Base-by-base conservation (phyloP, 2,113 vertebrate genomes). In the Notiomystis cincta region DNA sequence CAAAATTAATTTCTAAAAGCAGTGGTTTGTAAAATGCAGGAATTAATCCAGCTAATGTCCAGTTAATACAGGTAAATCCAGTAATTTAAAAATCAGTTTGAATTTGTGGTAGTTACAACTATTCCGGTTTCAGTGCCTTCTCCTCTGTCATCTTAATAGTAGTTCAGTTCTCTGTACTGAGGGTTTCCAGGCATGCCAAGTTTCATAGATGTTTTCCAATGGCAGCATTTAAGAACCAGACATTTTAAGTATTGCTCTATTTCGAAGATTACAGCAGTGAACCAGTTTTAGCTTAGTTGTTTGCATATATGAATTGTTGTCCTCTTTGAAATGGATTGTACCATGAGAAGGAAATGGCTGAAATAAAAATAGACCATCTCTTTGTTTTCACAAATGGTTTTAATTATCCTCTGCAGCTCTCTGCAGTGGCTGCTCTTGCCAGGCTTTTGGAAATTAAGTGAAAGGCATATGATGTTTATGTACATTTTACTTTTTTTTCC, bases 371-470 rank as follows among this genome's bases (percentile, higher is more conserved):
- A 96, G 87, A 40, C 47, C 15, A 27, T 87, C 48, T 80, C 85
- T 94, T 93, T 96, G 92, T 97, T 93, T 95, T 78, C 89, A 78
- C 79, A 96, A 92, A 94, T 89, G 92, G 85, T 67, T 95, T 90
- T 78, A 83, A 95, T 96, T 95, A 82, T 73, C 88, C 89, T 2
- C 1, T 65, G 88, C 71, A 89, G 82, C 88, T 77, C 75, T 93
- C 31, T 73, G 71, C 75, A 88, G 58, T 70, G 82, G 27, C 51
- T 92, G 51, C 70, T 80, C 54, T 78, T 81, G 76, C 85, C 72
- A 92, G 90, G 51, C 44, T 54, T 65, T 89, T 67, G 89, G 79
- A 87, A 93, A 70, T 81, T 22, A 28, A 71, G 72, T 40, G 33
- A 38, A 84, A 94, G 58, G 37, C 47, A 3, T 72, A 53, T 38